Percentiles rank a stretch among this genome's conserved stretches.
phyloP scores from a whole-genome alignment of 2,797 vertebrate species.

The Bradypodion ventrale region DNA sequence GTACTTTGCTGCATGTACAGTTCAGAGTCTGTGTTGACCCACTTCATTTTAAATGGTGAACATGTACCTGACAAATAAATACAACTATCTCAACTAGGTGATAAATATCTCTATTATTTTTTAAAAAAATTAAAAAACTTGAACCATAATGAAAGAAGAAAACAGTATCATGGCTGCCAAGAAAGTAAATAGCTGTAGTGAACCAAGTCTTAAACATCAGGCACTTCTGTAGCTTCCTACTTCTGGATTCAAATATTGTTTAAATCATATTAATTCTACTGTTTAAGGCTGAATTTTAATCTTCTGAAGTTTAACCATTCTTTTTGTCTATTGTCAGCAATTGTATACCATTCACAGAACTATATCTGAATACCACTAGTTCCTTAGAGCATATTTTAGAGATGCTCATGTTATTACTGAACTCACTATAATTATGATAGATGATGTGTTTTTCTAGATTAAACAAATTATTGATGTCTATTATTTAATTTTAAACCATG shows the following conservation, averaged over 20 bases:
- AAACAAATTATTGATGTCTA: not conserved
- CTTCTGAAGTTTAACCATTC: slow-evolving; percentile 34
- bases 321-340: slow-evolving; percentile 35
- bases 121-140: not conserved
- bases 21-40: not conserved
- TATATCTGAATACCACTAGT: not conserved
- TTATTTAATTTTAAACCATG: too few relatives aligned
- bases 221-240: slow-evolving; percentile 48
- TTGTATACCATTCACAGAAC: not conserved
- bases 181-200: slow-evolving; percentile 39
- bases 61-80: slow-evolving; percentile 26
- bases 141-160: slow-evolving; percentile 10
- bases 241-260: not conserved
- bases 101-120: not conserved
- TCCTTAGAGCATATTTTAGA: not conserved
- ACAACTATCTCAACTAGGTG: not conserved
- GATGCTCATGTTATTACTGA: too few relatives aligned
- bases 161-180: slow-evolving; percentile 41
- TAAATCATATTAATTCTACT: slow-evolving; percentile 29
- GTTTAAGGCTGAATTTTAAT: slow-evolving; percentile 26
- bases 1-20: not conserved
- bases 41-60: not conserved
- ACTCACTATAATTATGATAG: not conserved
- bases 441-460: not conserved
- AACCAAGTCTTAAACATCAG: slow-evolving; percentile 41